phyloP scores from a whole-genome alignment of 2,113 vertebrate genomes.

The Ivindomyrus marchei region DNA sequence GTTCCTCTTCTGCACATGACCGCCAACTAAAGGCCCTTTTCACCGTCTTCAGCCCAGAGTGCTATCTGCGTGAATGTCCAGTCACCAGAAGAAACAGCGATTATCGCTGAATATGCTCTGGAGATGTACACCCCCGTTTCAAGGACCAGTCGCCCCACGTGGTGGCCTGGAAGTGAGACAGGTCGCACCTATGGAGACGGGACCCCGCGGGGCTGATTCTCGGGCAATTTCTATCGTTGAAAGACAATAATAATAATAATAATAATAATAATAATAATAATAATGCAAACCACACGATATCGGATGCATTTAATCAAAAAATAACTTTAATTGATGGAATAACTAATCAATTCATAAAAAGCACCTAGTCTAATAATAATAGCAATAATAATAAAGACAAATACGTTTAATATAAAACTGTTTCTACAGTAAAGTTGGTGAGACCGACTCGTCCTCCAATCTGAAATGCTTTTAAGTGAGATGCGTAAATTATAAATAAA shows the following conservation, averaged over 20 bases:
- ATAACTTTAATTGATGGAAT: neutral
- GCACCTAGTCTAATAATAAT: neutral
- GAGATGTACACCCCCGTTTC: neutral
- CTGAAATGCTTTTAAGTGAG: neutral
- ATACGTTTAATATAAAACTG: neutral
- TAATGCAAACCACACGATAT: neutral
- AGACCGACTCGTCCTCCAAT: neutral
- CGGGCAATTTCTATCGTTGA: neutral
- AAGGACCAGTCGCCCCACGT: neutral
- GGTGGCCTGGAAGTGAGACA: neutral
- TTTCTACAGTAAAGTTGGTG: neutral
- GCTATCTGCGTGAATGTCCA: slow-evolving; percentile 21
- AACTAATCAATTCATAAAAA: neutral
- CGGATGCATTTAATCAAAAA: neutral
- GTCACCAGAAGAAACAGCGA: neutral
- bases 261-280: neutral
- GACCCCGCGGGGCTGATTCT: neutral
- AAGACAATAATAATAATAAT: neutral
- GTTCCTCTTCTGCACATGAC: slow-evolving; percentile 37
- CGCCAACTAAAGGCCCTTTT: slow-evolving; percentile 21
- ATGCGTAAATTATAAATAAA: neutral
- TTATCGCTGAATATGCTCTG: neutral
- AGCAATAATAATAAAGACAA: neutral
- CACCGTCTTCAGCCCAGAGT: slow-evolving; percentile 40
- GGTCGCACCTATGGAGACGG: neutral